Conservation (phyloP, 1,140 invertebrate genomes). For the Anoplophora glabripennis region DNA sequence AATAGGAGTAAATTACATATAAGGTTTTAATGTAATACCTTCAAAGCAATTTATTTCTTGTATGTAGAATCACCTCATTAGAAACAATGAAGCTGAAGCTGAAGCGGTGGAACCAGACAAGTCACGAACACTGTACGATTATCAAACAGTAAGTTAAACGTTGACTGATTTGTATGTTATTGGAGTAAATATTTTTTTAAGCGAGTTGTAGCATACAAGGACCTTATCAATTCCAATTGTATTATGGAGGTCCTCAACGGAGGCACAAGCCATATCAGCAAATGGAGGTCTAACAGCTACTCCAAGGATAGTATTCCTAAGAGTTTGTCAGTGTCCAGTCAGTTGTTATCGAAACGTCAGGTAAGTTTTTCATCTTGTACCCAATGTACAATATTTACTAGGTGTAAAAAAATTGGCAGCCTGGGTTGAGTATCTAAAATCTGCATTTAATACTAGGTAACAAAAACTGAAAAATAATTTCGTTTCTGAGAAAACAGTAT, state of each 20-base stretch:
- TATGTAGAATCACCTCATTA: too few relatives aligned
- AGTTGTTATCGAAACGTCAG: constrained; percentile 36
- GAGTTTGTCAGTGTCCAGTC: constrained; percentile 27
- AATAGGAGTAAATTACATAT: too few relatives aligned
- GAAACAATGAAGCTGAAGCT: too few relatives aligned
- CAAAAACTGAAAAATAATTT: too few relatives aligned
- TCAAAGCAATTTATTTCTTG: too few relatives aligned
- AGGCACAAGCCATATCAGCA: constrained; percentile 30
- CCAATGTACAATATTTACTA: too few relatives aligned
- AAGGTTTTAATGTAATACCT: too few relatives aligned
- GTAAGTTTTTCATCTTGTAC: too few relatives aligned
- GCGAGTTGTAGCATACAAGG: constrained; percentile 37
- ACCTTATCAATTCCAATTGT: constrained; percentile 37
- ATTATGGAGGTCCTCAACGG: constrained; percentile 34
- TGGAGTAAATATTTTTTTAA: constrained; percentile 20
- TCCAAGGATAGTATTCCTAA: constrained; percentile 24
- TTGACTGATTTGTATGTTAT: constrained; percentile 1
- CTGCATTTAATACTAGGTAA: too few relatives aligned
- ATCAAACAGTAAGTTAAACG: constrained; percentile 36
- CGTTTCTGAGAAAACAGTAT: too few relatives aligned
- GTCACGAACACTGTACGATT: constrained; percentile 35
- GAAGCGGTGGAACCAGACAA: constrained; percentile 11
- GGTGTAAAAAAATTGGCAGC: too few relatives aligned
- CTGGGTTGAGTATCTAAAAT: too few relatives aligned
- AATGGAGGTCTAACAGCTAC: constrained; percentile 20